Evolutionary conservation across 2,113 vertebrate genomes (phyloP).

Genomic region (Peromyscus californicus): DNA sequence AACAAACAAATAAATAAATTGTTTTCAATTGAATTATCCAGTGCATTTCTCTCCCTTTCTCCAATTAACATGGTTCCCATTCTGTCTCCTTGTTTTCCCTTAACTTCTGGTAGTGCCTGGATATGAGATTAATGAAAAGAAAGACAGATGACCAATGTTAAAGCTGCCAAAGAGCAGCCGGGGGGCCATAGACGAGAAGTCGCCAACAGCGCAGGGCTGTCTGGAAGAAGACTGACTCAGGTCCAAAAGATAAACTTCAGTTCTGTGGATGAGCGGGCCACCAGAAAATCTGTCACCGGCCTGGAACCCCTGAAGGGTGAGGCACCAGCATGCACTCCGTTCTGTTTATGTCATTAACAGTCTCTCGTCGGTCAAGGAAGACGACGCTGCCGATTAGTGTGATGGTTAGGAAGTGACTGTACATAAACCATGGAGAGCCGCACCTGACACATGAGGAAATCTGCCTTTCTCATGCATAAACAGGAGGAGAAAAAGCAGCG

Average conservation of each 20-base stretch:
- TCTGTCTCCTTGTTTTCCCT: neutral
- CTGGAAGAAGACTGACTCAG: too few relatives aligned
- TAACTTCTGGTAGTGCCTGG: neutral
- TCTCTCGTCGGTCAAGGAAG: constrained; percentile 6
- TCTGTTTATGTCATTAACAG: neutral
- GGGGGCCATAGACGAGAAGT: neutral
- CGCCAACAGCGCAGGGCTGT: neutral
- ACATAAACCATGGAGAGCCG: neutral
- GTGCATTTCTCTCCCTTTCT: neutral
- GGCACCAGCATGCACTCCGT: neutral
- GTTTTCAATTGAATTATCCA: constrained; percentile 1
- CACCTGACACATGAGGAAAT: neutral
- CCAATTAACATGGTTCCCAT: constrained; percentile 15
- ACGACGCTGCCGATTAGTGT: neutral
- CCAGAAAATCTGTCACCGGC: constrained; percentile 11
- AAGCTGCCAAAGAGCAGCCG: neutral
- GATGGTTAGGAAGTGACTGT: neutral
- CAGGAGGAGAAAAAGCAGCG: neutral
- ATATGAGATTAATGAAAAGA: constrained; percentile 47
- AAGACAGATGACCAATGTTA: neutral
- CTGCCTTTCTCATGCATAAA: neutral
- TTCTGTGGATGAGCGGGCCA: neutral
- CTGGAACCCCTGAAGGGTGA: neutral
- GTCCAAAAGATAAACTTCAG: neutral
- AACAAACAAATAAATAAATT: neutral